phyloP scores from a whole-genome alignment of 2,797 vertebrate species.

The Rhinella marina region DNA sequence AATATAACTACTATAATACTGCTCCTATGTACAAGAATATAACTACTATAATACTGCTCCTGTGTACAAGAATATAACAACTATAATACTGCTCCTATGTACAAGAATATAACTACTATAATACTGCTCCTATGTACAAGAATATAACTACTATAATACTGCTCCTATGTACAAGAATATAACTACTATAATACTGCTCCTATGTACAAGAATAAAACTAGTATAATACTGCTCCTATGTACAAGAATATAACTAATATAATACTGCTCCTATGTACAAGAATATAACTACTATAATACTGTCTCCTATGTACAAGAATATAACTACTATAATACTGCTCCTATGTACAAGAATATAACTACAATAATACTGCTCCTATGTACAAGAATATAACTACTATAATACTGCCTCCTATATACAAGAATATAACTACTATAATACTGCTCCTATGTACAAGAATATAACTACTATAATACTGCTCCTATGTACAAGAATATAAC shows the following conservation, averaged over 20 bases:
- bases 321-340: not conserved
- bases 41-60: conserved; percentile 2
- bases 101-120: not conserved
- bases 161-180: not conserved
- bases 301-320: not conserved
- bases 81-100: not conserved
- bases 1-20: conserved; percentile 25
- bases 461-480: conserved; percentile 2
- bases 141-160: conserved; percentile 7
- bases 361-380: conserved; percentile 11
- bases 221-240: not conserved
- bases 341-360: conserved; percentile 10
- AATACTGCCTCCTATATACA: not conserved
- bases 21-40: not conserved
- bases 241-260: not conserved
- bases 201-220: not conserved
- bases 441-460: not conserved
- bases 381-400: conserved; percentile 1
- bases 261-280: not conserved
- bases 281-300: conserved; percentile 8
- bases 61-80: conserved; percentile 2
- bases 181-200: conserved; percentile 6
- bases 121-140: not conserved
- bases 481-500: not conserved
- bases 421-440: conserved; percentile 8